Conservation (phyloP, 2,888 invertebrate species). For the Rotaria socialis region DNA sequence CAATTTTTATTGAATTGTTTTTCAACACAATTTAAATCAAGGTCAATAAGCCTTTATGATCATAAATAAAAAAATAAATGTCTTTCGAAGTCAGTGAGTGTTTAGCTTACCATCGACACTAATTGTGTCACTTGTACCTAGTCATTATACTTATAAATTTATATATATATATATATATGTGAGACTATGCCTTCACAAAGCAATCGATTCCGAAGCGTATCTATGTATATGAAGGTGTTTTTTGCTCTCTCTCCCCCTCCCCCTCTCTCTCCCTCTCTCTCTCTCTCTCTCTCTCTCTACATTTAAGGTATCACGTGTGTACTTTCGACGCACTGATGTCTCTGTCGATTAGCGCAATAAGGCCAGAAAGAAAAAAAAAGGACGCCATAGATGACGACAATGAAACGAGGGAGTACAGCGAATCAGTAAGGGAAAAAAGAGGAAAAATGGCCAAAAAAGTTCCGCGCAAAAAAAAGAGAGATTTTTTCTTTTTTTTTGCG, state of each 20-base stretch:
- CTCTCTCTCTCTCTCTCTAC: background rate
- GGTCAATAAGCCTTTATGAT: background rate
- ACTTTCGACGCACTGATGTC: background rate
- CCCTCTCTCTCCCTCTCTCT: background rate
- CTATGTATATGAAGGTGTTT: constrained; percentile 29
- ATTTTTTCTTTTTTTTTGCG: constrained; percentile 11
- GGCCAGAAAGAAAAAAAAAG: constrained; percentile 32
- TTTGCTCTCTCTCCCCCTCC: background rate
- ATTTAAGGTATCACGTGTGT: constrained; percentile 21
- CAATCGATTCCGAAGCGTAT: background rate
- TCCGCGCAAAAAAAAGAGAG: constrained; percentile 31
- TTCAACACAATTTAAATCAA: background rate
- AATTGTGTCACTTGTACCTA: background rate
- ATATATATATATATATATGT: background rate
- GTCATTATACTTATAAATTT: background rate
- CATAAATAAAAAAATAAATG: background rate
- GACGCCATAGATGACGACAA: constrained; percentile 33
- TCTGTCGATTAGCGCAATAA: constrained; percentile 11
- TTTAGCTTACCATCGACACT: constrained; percentile 7
- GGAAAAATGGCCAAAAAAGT: constrained; percentile 4
- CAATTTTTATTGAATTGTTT: background rate
- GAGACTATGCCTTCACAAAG: background rate
- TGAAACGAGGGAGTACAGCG: background rate
- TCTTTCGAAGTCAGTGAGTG: background rate
- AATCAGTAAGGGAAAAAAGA: background rate